These are phyloP conservation scores for Aproaerema taeniolella DNA, from an alignment of 2,888 invertebrate genomes.

Conservation along the genomic window DNA sequence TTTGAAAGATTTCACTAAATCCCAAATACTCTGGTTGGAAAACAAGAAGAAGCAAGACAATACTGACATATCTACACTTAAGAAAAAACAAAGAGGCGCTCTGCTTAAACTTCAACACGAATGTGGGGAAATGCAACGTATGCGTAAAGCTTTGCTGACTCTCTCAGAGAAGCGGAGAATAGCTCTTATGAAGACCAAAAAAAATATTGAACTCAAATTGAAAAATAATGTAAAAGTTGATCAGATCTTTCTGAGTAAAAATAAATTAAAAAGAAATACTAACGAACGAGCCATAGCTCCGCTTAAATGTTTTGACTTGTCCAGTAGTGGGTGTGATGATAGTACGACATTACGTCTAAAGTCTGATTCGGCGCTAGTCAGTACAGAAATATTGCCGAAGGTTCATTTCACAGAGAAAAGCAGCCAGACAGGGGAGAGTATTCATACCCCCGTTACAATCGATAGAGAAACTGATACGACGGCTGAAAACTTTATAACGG, in stretches of 20 bases:
- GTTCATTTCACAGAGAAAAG: conserved; percentile 45
- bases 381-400: neutral
- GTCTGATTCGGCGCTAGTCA: conserved; percentile 20
- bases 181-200: conserved; percentile 64
- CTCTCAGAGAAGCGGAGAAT: conserved; percentile 62
- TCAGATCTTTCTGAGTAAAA: conserved; percentile 54
- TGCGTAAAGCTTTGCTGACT: conserved; percentile 61
- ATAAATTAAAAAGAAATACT: conserved; percentile 48
- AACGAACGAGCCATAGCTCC: conserved; percentile 48
- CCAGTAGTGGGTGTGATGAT: conserved; percentile 64
- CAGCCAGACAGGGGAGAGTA: conserved; percentile 52
- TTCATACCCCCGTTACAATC: conserved; percentile 19
- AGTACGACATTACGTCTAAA: conserved; percentile 34
- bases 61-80: conserved; percentile 70
- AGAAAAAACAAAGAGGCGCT: conserved; percentile 82
- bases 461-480: conserved; percentile 37
- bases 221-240: conserved; percentile 54
- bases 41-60: conserved; percentile 67
- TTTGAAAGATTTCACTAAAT: conserved; percentile 66
- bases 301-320: conserved; percentile 64
- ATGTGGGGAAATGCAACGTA: conserved; percentile 81
- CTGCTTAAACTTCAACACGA: conserved; percentile 81
- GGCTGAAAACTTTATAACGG: conserved; percentile 52
- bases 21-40: conserved; percentile 67
- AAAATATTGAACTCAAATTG: conserved; percentile 59